phyloP scores from a whole-genome alignment of 2,113 vertebrate species.

The Thalassarche chlororhynchos region DNA sequence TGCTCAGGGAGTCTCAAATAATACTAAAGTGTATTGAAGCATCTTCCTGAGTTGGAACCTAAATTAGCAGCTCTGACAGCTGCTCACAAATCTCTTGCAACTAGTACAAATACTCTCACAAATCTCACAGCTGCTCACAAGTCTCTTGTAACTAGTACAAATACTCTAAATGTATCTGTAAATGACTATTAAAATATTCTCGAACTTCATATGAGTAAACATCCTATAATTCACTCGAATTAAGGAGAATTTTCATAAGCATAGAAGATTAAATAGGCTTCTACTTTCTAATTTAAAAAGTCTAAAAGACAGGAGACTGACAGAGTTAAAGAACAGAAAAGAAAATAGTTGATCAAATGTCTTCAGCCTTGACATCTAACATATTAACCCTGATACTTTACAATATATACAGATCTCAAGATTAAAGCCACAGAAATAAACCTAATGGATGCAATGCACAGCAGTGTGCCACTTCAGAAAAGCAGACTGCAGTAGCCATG shows the following conservation, averaged over 20 bases:
- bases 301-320: background rate
- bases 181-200: background rate
- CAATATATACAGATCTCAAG: background rate
- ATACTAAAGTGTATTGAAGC: background rate
- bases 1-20: background rate
- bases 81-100: background rate
- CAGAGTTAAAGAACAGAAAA: background rate
- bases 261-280: background rate
- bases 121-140: background rate
- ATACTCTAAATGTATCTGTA: background rate
- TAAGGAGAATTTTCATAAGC: background rate
- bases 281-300: background rate
- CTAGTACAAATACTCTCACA: background rate
- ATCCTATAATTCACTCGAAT: background rate
- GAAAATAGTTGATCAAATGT: background rate
- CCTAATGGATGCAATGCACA: background rate
- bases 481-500: background rate
- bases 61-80: background rate
- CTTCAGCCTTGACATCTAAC: background rate
- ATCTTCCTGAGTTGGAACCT: background rate
- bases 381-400: background rate
- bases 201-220: background rate
- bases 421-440: background rate
- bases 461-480: background rate
- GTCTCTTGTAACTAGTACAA: background rate